Evolutionary conservation across 1,140 invertebrate genomes (phyloP).

Genomic region (Tetranychus urticae): DNA sequence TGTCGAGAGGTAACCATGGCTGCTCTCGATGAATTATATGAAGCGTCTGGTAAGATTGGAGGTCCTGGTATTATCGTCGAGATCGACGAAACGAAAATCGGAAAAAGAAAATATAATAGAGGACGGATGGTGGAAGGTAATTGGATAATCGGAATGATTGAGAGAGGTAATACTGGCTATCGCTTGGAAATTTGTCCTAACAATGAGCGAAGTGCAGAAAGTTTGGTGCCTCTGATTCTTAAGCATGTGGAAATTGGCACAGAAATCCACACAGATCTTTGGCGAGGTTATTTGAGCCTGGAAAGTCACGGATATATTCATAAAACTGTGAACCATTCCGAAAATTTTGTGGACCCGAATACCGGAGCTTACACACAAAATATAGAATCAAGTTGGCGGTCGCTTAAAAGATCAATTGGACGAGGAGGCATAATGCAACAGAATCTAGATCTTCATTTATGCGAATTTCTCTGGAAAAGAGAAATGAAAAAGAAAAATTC

Average conservation of each 20-base stretch:
- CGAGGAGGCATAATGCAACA: neutral
- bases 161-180: neutral
- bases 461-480: neutral
- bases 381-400: neutral
- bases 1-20: no score
- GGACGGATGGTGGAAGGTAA: conserved; percentile 5
- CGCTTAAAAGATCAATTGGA: neutral
- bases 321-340: neutral
- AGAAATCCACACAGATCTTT: conserved; percentile 1
- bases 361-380: neutral
- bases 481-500: neutral
- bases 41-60: conserved; percentile 3
- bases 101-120: conserved; percentile 9
- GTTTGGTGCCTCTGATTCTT: conserved; percentile 3
- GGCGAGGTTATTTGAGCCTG: conserved; percentile 6
- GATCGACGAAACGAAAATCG: conserved; percentile 10
- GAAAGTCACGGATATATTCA: neutral
- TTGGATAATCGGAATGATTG: conserved; percentile 7
- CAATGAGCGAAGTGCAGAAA: neutral
- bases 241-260: conserved; percentile 4
- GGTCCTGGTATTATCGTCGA: conserved; percentile 3
- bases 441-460: neutral
- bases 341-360: neutral
- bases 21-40: no score
- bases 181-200: conserved; percentile 1